These are phyloP conservation scores for Leptobrachium ailaonicum DNA, from an alignment of 2,113 vertebrate species.

Conservation along the genomic window DNA sequence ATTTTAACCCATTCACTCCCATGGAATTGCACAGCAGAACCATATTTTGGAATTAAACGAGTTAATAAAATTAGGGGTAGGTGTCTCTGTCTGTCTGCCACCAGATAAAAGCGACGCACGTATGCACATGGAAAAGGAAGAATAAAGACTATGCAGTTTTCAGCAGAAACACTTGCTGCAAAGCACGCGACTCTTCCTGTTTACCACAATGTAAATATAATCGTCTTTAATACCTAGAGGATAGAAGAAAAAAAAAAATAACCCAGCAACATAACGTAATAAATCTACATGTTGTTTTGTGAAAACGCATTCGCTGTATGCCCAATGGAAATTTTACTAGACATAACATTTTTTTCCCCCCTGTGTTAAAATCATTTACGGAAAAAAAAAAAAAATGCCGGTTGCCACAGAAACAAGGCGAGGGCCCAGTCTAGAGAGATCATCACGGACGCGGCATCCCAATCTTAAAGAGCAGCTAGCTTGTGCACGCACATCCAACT, in stretches of 20 bases:
- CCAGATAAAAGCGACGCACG: not conserved
- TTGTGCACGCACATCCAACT: slow-evolving; percentile 17
- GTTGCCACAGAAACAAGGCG: slow-evolving; percentile 48
- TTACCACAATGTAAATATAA: slow-evolving; percentile 24
- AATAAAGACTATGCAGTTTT: not conserved
- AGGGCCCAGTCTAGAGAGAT: slow-evolving; percentile 44
- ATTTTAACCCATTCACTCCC: not conserved
- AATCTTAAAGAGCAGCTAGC: slow-evolving; percentile 41
- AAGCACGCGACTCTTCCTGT: slow-evolving; percentile 20
- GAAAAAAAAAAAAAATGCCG: slow-evolving; percentile 36
- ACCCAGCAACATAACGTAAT: not conserved
- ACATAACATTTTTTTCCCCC: slow-evolving; percentile 38
- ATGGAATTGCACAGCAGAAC: not conserved
- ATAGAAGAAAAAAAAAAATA: slow-evolving; percentile 19
- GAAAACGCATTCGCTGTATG: slow-evolving; percentile 27
- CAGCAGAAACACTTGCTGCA: not conserved
- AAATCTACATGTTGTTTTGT: slow-evolving; percentile 12
- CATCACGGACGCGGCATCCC: slow-evolving; percentile 33
- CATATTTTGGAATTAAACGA: not conserved
- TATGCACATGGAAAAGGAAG: slow-evolving; percentile 1
- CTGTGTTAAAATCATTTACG: slow-evolving; percentile 46
- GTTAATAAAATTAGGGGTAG: not conserved
- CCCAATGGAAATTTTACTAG: slow-evolving; percentile 42
- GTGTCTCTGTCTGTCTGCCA: not conserved
- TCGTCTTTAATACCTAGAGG: slow-evolving; percentile 15